Conservation (phyloP, 2,888 invertebrate species). For the Clanis bilineata region DNA sequence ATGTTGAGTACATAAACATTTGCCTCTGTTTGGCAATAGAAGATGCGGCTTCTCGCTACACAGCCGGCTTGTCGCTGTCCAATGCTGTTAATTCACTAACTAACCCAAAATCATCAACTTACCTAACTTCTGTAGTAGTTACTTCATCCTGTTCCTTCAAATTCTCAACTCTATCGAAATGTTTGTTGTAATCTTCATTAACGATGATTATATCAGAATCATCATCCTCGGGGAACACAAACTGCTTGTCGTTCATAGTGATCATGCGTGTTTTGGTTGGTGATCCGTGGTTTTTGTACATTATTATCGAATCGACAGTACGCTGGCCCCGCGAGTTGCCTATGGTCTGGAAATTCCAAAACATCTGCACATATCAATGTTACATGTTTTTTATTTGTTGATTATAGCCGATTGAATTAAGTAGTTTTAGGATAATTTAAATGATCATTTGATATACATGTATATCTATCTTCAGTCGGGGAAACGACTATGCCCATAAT, state of each 20-base stretch:
- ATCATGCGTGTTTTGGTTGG: constrained; percentile 58
- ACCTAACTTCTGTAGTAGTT: constrained; percentile 50
- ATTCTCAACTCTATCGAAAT: constrained; percentile 45
- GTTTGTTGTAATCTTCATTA: constrained; percentile 65
- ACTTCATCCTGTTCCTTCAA: constrained; percentile 45
- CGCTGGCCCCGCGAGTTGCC: constrained; percentile 87
- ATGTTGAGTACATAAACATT: too few relatives aligned
- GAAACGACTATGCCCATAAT: too few relatives aligned
- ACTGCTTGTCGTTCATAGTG: constrained; percentile 65
- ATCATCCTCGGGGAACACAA: constrained; percentile 69
- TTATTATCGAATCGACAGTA: constrained; percentile 75
- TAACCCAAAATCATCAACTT: constrained; percentile 17
- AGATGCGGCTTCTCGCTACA: too few relatives aligned
- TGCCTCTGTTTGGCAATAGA: too few relatives aligned
- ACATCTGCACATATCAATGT: constrained; percentile 86
- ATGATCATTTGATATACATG: too few relatives aligned
- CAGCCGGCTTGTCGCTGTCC: too few relatives aligned
- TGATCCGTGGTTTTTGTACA: constrained; percentile 68
- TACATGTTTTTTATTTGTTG: constrained; percentile 35
- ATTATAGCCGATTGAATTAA: neutral
- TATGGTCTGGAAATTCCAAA: constrained; percentile 91
- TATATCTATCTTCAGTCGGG: too few relatives aligned
- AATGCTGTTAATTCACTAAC: neutral
- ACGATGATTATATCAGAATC: constrained; percentile 74
- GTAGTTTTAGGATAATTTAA: too few relatives aligned